Evolutionary conservation across 2,888 invertebrate genomes (phyloP), one percentile per base, ranked within the genome.

Genomic region (Liodrosophila aerea): DNA sequence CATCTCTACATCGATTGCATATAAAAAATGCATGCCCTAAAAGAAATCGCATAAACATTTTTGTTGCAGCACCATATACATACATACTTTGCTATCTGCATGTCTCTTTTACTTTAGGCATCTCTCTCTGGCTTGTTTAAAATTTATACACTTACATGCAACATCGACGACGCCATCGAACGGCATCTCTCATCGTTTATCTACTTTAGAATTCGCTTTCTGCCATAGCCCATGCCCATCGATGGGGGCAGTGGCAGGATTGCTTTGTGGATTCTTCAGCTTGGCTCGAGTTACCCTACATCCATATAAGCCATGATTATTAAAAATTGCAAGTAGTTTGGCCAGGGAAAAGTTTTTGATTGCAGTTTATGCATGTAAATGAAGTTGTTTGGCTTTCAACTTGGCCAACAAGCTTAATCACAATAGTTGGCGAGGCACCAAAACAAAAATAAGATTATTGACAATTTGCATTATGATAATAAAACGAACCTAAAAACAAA

Each of bases 361-460:
- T 75, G 83, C 76, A 83, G 65, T 78, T 75, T 78, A 75, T 78
- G 83, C 83, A 76, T 83, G 72, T 78, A 76, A 76, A 76, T 83
- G 63, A 83, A 78, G 68, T 64, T 75, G 73, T 83, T 76, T 73
- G 81, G 73, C 76, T 62, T 73, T 54, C 40, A 59, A 73, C 62
- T 69, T 77, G 63, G 49, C 59, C 65, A 60, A 59, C 53, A 66
- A 61, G 54, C 58, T 40, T 61, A 56, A 56, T 51, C 46, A 70
- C 64, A 62, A 43, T 51, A 46, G 45, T 43, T 37, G 37, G 54
- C 33, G 22, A 7, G 7, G 4, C 7, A n/a, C 7, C 9, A 41
- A 30, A 40, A 45, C 34, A 37, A 62, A 57, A 49, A 30, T 37
- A 52, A 45, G 64, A 49, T 54, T 64, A 41, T 51, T 61, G 68